These are phyloP conservation scores for Argynnis bischoffii DNA, from an alignment of 2,888 invertebrate genomes.

Conservation along the genomic window DNA sequence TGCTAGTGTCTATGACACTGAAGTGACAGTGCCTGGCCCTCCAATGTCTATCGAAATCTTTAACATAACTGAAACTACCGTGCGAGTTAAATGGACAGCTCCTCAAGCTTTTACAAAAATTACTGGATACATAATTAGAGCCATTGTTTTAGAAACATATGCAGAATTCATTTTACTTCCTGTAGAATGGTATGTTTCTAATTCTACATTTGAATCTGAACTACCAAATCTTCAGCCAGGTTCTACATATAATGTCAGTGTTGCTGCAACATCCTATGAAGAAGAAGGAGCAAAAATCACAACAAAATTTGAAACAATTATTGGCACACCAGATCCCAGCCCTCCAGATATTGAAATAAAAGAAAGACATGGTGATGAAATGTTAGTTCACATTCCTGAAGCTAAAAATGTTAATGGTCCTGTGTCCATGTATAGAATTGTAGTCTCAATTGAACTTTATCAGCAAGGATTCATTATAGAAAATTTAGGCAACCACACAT, in stretches of 20 bases:
- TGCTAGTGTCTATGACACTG: slow-evolving; percentile 87
- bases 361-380: slow-evolving; percentile 82
- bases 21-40: slow-evolving; percentile 85
- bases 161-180: slow-evolving; percentile 75
- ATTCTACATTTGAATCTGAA: slow-evolving; percentile 81
- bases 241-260: slow-evolving; percentile 87
- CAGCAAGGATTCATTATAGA: slow-evolving; percentile 84
- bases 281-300: slow-evolving; percentile 83
- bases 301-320: slow-evolving; percentile 84
- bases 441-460: slow-evolving; percentile 86
- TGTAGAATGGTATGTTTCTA: slow-evolving; percentile 83
- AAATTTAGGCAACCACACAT: slow-evolving; percentile 84
- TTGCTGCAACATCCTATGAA: slow-evolving; percentile 84
- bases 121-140: slow-evolving; percentile 81
- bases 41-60: slow-evolving; percentile 83
- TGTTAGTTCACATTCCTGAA: slow-evolving; percentile 85
- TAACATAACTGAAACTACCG: slow-evolving; percentile 84
- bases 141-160: slow-evolving; percentile 81
- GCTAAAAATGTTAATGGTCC: slow-evolving; percentile 90
- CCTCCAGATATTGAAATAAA: slow-evolving; percentile 86
- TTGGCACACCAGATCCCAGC: slow-evolving; percentile 87
- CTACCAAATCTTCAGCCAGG: slow-evolving; percentile 87
- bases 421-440: slow-evolving; percentile 87
- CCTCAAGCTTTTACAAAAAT: slow-evolving; percentile 81
- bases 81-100: slow-evolving; percentile 82